Conservation (phyloP, 2,113 vertebrate species). For the Alexandromys fortis region DNA sequence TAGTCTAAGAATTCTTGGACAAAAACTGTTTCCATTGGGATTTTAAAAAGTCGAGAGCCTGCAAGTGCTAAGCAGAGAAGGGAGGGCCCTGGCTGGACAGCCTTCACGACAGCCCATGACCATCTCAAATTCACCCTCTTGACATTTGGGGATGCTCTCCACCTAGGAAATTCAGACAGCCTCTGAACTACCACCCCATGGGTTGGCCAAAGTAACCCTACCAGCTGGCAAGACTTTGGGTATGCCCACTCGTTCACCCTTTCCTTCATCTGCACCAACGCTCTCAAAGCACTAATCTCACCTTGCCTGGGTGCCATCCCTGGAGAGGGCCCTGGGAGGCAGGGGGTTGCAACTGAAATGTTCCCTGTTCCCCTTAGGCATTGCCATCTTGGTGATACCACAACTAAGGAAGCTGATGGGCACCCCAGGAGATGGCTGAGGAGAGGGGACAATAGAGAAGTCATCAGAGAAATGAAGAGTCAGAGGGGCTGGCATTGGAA, state of each 20-base stretch:
- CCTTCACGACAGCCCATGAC: fast-evolving
- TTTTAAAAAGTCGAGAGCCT: background rate
- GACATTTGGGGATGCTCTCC: background rate
- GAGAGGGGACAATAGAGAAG: background rate
- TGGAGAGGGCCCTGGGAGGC: background rate
- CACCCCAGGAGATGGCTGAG: background rate
- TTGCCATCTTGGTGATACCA: background rate
- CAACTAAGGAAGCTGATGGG: background rate
- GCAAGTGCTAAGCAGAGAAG: background rate
- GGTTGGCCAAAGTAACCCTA: background rate
- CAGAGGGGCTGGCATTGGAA: background rate
- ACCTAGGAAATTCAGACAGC: background rate
- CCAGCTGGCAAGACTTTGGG: background rate
- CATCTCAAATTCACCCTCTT: background rate
- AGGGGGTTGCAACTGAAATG: fast-evolving
- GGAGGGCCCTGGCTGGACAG: background rate
- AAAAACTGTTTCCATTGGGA: slow-evolving; percentile 4
- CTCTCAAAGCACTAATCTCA: background rate
- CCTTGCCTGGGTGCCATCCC: background rate
- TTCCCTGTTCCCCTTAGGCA: background rate
- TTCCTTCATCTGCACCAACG: background rate
- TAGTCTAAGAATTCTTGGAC: slow-evolving; percentile 35
- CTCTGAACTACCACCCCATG: background rate
- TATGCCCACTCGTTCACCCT: background rate
- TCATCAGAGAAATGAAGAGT: background rate